Percentiles rank a stretch among this genome's conserved stretches.
Evolutionary conservation across 2,888 invertebrate species (phyloP).

Genomic region (Iphiclides podalirius): DNA sequence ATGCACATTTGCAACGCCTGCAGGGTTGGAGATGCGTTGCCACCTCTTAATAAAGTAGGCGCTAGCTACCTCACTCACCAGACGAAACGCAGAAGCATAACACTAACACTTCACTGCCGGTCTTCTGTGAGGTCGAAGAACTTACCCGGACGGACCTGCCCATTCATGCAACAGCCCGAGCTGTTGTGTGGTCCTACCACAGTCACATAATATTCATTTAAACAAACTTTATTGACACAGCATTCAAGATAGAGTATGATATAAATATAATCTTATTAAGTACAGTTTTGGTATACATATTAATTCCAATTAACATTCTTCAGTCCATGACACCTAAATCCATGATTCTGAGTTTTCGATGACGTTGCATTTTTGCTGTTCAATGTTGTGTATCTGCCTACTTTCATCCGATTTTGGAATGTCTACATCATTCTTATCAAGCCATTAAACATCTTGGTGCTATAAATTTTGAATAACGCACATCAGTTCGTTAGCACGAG

Average conservation of each 20-base stretch:
- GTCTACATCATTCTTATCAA: conserved; percentile 34
- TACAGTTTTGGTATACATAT: neutral
- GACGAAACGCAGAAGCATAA: no score
- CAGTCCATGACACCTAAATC: conserved; percentile 25
- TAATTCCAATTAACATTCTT: neutral
- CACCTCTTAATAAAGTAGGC: no score
- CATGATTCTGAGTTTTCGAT: conserved; percentile 25
- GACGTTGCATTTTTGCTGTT: conserved; percentile 10
- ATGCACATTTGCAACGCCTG: no score
- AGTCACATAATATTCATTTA: no score
- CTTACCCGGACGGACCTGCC: no score
- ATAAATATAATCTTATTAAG: neutral
- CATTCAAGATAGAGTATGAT: neutral
- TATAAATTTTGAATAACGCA: conserved; percentile 35
- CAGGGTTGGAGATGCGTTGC: no score
- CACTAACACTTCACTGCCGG: no score
- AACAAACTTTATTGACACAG: neutral
- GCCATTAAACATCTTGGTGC: conserved; percentile 35
- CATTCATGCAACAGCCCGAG: no score
- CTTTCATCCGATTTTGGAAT: conserved; percentile 11
- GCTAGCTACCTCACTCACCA: no score
- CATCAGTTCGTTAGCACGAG: conserved; percentile 33
- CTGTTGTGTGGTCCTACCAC: no score
- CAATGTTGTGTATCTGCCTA: neutral
- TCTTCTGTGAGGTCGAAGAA: no score